phyloP scores from a whole-genome alignment of 2,113 vertebrate species.

The Anoplopoma fimbria region DNA sequence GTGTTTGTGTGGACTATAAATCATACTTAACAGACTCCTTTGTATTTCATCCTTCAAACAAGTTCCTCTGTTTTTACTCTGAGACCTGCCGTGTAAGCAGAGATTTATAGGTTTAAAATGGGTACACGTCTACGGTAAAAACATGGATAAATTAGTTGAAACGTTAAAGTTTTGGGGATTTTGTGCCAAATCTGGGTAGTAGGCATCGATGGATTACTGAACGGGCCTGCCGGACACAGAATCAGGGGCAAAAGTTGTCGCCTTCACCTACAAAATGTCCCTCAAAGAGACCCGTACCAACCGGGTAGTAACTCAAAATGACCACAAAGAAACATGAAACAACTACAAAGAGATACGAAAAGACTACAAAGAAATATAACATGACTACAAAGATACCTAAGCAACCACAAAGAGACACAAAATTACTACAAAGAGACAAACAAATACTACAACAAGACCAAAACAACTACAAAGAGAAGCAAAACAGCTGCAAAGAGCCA shows the following conservation, averaged over 20 bases:
- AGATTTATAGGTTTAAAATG: background rate
- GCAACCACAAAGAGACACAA: too few species aligned
- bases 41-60: constrained; percentile 23
- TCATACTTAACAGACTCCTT: constrained; percentile 48
- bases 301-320: background rate
- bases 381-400: background rate
- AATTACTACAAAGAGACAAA: background rate
- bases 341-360: background rate
- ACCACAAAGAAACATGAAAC: background rate
- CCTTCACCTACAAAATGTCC: background rate
- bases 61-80: background rate
- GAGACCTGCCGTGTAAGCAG: background rate
- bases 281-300: background rate
- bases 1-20: constrained; percentile 41
- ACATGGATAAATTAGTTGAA: background rate
- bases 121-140: background rate
- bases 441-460: background rate
- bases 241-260: too few species aligned
- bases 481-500: background rate
- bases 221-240: too few species aligned
- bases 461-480: background rate
- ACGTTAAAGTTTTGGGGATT: background rate
- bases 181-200: background rate
- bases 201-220: too few species aligned
- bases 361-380: background rate